These are phyloP conservation scores for Tipula vernalis DNA, from an alignment of 2,888 invertebrate genomes.

Conservation along the genomic window DNA sequence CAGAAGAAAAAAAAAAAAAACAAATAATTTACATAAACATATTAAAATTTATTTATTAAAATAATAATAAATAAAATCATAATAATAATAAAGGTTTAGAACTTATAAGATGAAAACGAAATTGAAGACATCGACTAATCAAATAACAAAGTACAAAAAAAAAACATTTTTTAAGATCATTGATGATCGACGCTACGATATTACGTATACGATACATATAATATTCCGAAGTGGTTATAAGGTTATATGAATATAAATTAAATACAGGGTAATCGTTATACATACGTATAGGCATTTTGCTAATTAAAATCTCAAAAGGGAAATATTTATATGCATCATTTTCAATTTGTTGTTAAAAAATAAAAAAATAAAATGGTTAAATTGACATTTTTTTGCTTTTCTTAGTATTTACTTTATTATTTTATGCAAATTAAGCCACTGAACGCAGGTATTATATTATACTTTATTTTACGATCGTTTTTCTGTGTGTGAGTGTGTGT, in stretches of 20 bases:
- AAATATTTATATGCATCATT: not conserved
- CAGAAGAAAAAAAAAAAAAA: not conserved
- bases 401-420: not conserved
- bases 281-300: not conserved
- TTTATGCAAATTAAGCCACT: not conserved
- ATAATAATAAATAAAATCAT: not conserved
- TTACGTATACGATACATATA: not conserved
- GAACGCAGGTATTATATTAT: not conserved
- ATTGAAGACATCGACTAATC: slow-evolving; percentile 5
- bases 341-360: not conserved
- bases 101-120: not conserved
- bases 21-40: slow-evolving; percentile 11
- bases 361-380: not conserved
- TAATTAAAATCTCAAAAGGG: not conserved
- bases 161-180: not conserved
- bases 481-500: no score
- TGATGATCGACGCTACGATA: not conserved
- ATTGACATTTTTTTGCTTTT: not conserved
- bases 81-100: slow-evolving; percentile 7
- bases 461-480: not conserved
- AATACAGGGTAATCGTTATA: not conserved
- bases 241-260: not conserved
- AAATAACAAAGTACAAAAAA: not conserved
- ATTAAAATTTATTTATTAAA: slow-evolving; percentile 10
- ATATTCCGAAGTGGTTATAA: not conserved